Base-by-base conservation (phyloP, 1,140 invertebrate genomes). In the Drosophila equinoxialis region DNA sequence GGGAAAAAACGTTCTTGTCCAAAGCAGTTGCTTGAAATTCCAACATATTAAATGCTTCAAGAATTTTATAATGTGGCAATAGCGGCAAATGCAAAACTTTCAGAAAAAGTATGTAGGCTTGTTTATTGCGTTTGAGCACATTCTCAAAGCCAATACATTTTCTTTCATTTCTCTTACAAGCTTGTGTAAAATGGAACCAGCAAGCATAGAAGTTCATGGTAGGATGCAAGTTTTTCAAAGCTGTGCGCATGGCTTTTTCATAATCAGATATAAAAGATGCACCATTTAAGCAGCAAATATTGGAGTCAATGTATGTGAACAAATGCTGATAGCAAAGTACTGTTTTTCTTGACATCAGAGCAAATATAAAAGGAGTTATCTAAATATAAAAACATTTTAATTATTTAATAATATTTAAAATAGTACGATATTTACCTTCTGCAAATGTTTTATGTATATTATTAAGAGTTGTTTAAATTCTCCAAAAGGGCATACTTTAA, bases 221-320 rank as follows among this genome's bases (percentile, higher is more conserved):
- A n/a, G 33, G 61, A 23, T 42, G 61, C 20, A 45, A 42, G 41
- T 23, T 45, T 30, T 51, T 51, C 41, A 45, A 63, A 51, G 45
- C 26, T 26, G 20, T 17, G 17, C 30, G 59, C 30, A 61, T 61
- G 30, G 59, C 59, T 26, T n/a, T 61, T 45, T 61, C 59, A 61
- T 61, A 61, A 61, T 61, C 59, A 59, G 57, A 59, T 26, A 59
- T 59, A 30, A 59, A 59, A 35, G 57, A 59, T 59, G 57, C 57
- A 59, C 26, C 59, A 41, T 61, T 61, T 39, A 61, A 45, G 14
- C 59, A 62, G 23, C 23, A 23, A 23, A 23, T 23, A 23, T 23
- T 23, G 23, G 23, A 23, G 37, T 33, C 58, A 60, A 60, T 39
- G 33, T 60, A 60, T 33, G 30, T 35, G 33, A 33, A 60, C 33